These are phyloP conservation scores for Syndactyla subalaris DNA, from an alignment of 2,797 vertebrate genomes.

Conservation along the genomic window DNA sequence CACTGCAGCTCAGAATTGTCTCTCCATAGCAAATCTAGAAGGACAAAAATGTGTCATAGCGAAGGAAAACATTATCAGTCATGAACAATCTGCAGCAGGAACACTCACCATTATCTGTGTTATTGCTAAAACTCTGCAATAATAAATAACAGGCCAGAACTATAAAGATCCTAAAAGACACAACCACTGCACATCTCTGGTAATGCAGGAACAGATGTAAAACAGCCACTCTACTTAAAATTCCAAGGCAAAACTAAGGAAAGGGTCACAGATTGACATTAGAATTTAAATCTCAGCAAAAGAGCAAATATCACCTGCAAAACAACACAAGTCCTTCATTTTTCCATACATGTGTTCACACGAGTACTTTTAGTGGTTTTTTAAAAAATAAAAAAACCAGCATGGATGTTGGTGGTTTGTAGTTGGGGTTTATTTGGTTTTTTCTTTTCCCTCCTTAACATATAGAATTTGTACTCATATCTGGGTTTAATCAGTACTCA, in stretches of 20 bases:
- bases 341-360: background rate
- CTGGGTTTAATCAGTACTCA: background rate
- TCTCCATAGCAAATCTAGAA: background rate
- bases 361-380: background rate
- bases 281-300: background rate
- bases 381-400: background rate
- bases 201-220: background rate
- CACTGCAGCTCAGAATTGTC: background rate
- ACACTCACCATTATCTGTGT: background rate
- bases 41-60: background rate
- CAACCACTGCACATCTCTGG: background rate
- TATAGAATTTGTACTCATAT: background rate
- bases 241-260: background rate
- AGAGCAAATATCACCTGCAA: background rate
- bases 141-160: background rate
- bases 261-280: fast-evolving
- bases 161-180: background rate
- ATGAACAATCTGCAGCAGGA: background rate
- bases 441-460: background rate
- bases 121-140: background rate
- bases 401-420: background rate
- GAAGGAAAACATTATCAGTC: background rate
- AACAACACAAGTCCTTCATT: background rate
- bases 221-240: background rate
- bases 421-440: background rate